Conservation (phyloP, 2,888 invertebrate genomes). For the Willowsia nigromaculata region DNA sequence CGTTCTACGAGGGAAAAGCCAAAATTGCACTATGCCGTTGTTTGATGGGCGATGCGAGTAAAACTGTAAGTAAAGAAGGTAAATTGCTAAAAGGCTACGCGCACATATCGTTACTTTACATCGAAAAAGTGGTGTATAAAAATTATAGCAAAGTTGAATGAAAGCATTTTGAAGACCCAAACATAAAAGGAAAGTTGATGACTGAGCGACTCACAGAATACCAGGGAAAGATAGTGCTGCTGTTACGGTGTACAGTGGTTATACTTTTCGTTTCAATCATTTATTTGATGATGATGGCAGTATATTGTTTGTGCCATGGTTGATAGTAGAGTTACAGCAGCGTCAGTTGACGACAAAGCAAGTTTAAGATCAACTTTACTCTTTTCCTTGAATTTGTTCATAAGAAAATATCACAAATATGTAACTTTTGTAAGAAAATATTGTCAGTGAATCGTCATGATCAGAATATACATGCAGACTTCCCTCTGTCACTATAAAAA, state of each 20-base stretch:
- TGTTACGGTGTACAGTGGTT: background rate
- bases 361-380: background rate
- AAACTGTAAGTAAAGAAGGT: slow-evolving; percentile 21
- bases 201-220: background rate
- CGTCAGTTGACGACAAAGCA: background rate
- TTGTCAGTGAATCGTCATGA: background rate
- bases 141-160: slow-evolving; percentile 9
- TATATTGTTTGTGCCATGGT: background rate
- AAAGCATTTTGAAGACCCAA: background rate
- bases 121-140: slow-evolving; percentile 1
- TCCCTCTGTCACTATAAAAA: background rate
- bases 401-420: background rate
- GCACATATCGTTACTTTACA: background rate
- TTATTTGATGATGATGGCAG: slow-evolving; percentile 11
- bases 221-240: background rate
- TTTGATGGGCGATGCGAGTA: background rate
- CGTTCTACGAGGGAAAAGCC: slow-evolving; percentile 7
- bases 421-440: background rate
- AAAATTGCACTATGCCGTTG: background rate
- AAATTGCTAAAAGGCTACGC: slow-evolving; percentile 28
- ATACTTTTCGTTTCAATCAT: slow-evolving; percentile 19
- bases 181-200: slow-evolving; percentile 28
- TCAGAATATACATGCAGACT: background rate
- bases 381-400: background rate
- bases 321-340: background rate